Conservation (phyloP, 2,113 vertebrate species). For the Elgaria multicarinata region DNA sequence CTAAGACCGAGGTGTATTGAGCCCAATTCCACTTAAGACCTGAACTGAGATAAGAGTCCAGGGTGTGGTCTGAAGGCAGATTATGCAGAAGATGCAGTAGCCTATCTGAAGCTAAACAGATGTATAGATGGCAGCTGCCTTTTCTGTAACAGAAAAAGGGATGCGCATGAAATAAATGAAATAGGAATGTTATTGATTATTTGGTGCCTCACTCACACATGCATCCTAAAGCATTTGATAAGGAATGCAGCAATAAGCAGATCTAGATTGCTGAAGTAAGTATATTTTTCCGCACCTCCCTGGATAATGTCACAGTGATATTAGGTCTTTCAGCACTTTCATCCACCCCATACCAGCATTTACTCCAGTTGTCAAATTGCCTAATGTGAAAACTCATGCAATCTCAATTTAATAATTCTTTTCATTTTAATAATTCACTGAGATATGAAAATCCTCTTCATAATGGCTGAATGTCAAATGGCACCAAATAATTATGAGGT, state of each 20-base stretch:
- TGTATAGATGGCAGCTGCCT: background rate
- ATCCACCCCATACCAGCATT: background rate
- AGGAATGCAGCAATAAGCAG: background rate
- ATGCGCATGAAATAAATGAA: background rate
- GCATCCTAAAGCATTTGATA: background rate
- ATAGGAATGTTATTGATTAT: background rate
- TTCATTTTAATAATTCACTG: conserved; percentile 19
- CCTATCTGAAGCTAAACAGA: background rate
- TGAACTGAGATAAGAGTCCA: background rate
- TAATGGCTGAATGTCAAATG: conserved; percentile 5
- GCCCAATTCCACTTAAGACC: background rate
- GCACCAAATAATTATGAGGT: conserved; percentile 16
- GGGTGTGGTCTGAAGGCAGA: background rate
- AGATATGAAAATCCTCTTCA: background rate
- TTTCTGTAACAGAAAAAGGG: background rate
- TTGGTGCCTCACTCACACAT: background rate
- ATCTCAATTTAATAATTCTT: background rate
- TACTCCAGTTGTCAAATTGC: background rate
- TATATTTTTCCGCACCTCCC: background rate
- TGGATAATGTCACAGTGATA: background rate
- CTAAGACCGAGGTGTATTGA: background rate
- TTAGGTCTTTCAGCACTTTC: background rate
- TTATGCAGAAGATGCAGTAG: background rate
- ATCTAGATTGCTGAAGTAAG: background rate
- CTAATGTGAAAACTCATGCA: background rate